phyloP scores from a whole-genome alignment of 2,797 vertebrate genomes.

The Xerus rutilus region DNA sequence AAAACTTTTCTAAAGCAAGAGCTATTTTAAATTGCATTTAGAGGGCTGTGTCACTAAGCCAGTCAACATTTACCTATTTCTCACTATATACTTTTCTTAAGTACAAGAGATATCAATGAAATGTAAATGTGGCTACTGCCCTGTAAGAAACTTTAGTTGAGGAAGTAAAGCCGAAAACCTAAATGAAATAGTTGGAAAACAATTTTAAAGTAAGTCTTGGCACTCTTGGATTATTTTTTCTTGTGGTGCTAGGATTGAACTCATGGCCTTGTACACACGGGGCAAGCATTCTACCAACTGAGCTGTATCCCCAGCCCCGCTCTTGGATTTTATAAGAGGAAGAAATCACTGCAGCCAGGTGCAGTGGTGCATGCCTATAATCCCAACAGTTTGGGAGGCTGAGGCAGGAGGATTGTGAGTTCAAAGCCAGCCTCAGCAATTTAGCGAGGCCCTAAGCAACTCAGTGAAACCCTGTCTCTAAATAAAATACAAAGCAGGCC shows the following conservation, averaged over 20 bases:
- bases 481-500: too few relatives aligned
- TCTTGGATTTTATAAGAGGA: not conserved
- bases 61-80: not conserved
- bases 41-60: not conserved
- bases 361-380: too few relatives aligned
- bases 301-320: not conserved
- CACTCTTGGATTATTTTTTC: not conserved
- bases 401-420: too few relatives aligned
- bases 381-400: too few relatives aligned
- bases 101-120: not conserved
- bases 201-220: not conserved
- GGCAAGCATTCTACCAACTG: too few relatives aligned
- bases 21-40: not conserved
- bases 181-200: not conserved
- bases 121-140: not conserved
- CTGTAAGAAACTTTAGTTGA: not conserved
- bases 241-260: too few relatives aligned
- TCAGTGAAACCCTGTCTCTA: too few relatives aligned
- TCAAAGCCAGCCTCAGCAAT: too few relatives aligned
- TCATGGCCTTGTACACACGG: too few relatives aligned
- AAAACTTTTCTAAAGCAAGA: not conserved
- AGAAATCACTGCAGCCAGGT: not conserved
- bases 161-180: not conserved
- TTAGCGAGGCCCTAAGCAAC: too few relatives aligned
- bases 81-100: not conserved